Evolutionary conservation across 1,140 invertebrate species (phyloP).

Genomic region (Oncopodura yosiiana): DNA sequence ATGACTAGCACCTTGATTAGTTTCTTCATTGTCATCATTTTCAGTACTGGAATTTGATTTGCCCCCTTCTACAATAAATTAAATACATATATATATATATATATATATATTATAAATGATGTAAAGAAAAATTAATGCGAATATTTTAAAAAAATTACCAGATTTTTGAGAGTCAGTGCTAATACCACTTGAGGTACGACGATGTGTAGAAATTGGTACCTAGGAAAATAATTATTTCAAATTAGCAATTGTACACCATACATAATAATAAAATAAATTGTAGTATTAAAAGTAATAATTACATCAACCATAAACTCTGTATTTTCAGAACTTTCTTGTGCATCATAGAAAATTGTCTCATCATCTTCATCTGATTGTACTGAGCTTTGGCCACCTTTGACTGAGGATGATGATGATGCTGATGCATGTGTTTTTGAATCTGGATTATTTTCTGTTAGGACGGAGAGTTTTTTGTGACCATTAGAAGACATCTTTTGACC

Average conservation of each 20-base stretch:
- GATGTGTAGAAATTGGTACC: conserved; percentile 35
- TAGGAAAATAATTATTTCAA: conserved; percentile 45
- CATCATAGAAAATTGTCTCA: conserved; percentile 86
- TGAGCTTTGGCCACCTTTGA: conserved; percentile 34
- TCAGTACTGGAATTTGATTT: conserved; percentile 39
- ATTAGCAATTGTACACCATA: conserved; percentile 43
- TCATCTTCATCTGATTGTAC: conserved; percentile 72
- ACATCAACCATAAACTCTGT: conserved; percentile 34
- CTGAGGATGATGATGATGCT: conserved; percentile 1
- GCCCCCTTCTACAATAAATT: conserved; percentile 32
- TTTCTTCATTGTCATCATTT: conserved; percentile 36
- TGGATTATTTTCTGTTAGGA: neutral
- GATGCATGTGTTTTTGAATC: neutral
- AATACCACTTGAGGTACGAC: conserved; percentile 37
- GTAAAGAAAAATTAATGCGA: neutral
- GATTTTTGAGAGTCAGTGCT: conserved; percentile 36
- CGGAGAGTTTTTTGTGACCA: neutral
- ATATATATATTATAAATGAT: neutral
- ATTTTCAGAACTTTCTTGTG: conserved; percentile 52
- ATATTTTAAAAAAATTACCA: neutral
- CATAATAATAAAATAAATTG: too few species aligned
- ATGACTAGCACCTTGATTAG: conserved; percentile 27
- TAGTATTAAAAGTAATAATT: too few species aligned
- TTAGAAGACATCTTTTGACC: conserved; percentile 12
- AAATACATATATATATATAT: neutral